These are phyloP conservation scores for Rhadinocentrus ornatus DNA, from an alignment of 2,797 vertebrate genomes.

Conservation along the genomic window DNA sequence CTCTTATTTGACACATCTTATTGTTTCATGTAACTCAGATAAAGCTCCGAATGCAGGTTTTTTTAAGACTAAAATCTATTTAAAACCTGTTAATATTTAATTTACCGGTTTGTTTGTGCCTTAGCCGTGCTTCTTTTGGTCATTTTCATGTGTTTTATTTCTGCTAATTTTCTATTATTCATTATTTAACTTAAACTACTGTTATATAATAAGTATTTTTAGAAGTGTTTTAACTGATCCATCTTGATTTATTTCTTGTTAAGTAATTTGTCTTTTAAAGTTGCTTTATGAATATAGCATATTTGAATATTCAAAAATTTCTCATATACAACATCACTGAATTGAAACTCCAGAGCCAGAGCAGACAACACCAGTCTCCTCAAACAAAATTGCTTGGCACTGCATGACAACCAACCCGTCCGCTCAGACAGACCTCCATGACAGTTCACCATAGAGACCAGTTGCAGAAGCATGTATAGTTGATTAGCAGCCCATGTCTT, in stretches of 20 bases:
- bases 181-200: neutral
- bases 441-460: constrained; percentile 46
- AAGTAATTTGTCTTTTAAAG: neutral
- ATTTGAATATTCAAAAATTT: neutral
- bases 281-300: neutral
- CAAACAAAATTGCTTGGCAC: constrained; percentile 28
- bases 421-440: constrained; percentile 35
- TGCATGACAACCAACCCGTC: constrained; percentile 31
- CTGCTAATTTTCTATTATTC: neutral
- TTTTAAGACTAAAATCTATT: neutral
- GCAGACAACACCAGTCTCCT: constrained; percentile 2
- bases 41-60: neutral
- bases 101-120: neutral
- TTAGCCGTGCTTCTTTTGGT: neutral
- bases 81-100: too few species aligned
- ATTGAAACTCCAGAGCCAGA: constrained; percentile 9
- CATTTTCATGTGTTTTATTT: neutral
- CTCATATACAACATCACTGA: neutral
- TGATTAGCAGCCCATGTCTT: constrained; percentile 85
- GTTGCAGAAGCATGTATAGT: constrained; percentile 60
- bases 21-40: neutral
- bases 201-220: neutral
- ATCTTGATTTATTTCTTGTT: neutral
- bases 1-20: too few species aligned
- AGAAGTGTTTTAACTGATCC: too few species aligned